A percentile compares a stretch with the other conserved stretches of the same genome.
Evolutionary conservation across 2,888 invertebrate genomes (phyloP).

Genomic region (Agrochola litura): DNA sequence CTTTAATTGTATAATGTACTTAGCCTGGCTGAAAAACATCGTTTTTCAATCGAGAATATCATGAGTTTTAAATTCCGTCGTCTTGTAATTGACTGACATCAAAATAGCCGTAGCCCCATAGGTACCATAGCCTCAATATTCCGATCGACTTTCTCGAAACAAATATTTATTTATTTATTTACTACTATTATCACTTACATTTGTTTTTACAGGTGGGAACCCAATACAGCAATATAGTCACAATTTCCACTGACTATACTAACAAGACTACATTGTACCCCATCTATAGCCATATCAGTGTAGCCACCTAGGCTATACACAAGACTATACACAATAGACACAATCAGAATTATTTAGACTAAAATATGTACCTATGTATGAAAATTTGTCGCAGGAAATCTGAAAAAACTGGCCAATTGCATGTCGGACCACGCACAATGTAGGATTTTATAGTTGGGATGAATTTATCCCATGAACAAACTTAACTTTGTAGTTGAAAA

Average conservation of each 20-base stretch:
- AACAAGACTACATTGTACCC: conserved; percentile 16
- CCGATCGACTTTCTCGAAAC: conserved; percentile 30
- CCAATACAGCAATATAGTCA: too few species aligned
- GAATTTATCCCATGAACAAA: too few species aligned
- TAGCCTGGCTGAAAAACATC: neutral
- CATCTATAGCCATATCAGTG: neutral
- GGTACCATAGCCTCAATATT: conserved; percentile 31
- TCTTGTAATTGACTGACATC: neutral
- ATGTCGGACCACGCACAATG: too few species aligned
- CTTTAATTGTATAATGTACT: neutral
- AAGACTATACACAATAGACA: neutral
- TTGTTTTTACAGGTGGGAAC: too few species aligned
- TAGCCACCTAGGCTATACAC: neutral
- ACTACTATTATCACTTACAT: too few species aligned
- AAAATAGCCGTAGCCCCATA: conserved; percentile 4
- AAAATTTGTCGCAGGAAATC: neutral
- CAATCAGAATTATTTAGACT: neutral
- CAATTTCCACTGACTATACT: neutral
- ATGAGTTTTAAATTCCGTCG: neutral
- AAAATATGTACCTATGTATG: neutral
- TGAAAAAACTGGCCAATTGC: neutral
- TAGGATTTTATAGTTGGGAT: too few species aligned
- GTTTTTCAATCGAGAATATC: neutral
- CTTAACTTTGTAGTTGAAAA: too few species aligned
- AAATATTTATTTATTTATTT: conserved; percentile 7